Base-by-base conservation (phyloP, 1,140 invertebrate genomes). In the Reticulitermes speratus region DNA sequence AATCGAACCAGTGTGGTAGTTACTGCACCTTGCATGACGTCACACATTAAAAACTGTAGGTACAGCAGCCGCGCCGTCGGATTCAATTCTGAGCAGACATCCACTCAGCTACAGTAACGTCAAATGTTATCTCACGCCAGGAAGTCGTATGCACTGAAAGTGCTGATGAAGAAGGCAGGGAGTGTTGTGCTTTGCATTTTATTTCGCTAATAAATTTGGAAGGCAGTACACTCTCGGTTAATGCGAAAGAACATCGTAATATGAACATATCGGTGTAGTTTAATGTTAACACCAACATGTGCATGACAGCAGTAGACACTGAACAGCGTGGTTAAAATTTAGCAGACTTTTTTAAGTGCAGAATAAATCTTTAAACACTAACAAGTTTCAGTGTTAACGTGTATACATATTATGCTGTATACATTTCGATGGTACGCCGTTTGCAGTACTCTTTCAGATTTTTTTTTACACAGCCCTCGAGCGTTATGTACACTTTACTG, bases 141-240 rank as follows among this genome's bases (percentile, higher is more conserved):
- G n/a, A 75, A 75, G n/a, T 30, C n/a, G 1, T 75, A 75, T 30
- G 25, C n/a, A 14, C 25, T 30, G n/a, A 75, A 75, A 6, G 65
- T 75, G 25, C 65, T 75, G 65, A 30, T 25, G 65, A 75, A 75
- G n/a, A 75, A 75, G 2, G n/a, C 25, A 75, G 25, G n/a, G n/a
- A 75, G 65, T 0, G 65, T 12, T 12, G 14, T n/a, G 25, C 25
- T 8, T 75, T 30, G 25, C 7, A 30, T 75, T 75, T 75, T 75
- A 75, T 75, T 75, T 75, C 65, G 65, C n/a, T 75, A 75, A 75
- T 75, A 75, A 75, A 75, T n/a, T 38, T 75, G n/a, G n/a, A 30
- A 30, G 25, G 25, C 25, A 11, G 14, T n/a, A 30, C 14, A 75
- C 14, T 25, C n/a, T 75, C 65, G 65, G 8, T 75, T 75, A 75